Percentiles rank a stretch among this genome's conserved stretches.
phyloP scores from a whole-genome alignment of 2,797 vertebrate genomes.

The Leptoclinus maculatus region DNA sequence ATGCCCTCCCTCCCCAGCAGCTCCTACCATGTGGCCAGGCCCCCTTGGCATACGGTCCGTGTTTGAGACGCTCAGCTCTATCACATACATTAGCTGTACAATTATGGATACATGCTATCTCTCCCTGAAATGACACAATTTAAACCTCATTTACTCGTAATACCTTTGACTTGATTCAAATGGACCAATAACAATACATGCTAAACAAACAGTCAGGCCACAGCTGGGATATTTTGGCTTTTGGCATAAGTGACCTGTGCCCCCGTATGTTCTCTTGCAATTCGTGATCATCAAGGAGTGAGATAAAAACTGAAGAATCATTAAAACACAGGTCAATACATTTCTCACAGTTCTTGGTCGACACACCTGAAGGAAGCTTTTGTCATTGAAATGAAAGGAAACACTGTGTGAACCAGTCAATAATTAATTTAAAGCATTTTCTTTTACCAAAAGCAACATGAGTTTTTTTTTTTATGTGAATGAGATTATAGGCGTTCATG shows the following conservation, averaged over 20 bases:
- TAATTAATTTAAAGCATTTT: slow-evolving; percentile 78
- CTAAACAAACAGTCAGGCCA: slow-evolving; percentile 45
- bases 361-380: slow-evolving; percentile 74
- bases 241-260: slow-evolving; percentile 48
- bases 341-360: slow-evolving; percentile 68
- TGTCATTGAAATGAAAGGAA: slow-evolving; percentile 69
- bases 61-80: slow-evolving; percentile 52
- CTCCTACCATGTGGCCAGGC: slow-evolving; percentile 67
- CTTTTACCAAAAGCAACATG: slow-evolving; percentile 62
- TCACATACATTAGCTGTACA: slow-evolving; percentile 36
- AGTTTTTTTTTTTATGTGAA: slow-evolving; percentile 62
- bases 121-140: slow-evolving; percentile 34
- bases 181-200: slow-evolving; percentile 38
- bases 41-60: slow-evolving; percentile 55
- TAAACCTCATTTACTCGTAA: slow-evolving; percentile 15
- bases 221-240: slow-evolving; percentile 36
- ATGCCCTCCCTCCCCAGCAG: slow-evolving; percentile 75
- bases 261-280: slow-evolving; percentile 40
- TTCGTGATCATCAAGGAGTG: slow-evolving; percentile 46
- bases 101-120: slow-evolving; percentile 29
- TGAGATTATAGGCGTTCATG: slow-evolving; percentile 69
- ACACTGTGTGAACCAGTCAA: slow-evolving; percentile 71
- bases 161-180: slow-evolving; percentile 25
- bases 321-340: slow-evolving; percentile 77
- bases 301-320: slow-evolving; percentile 62